Conservation (phyloP, 2,797 vertebrate species). For the Balearica regulorum region DNA sequence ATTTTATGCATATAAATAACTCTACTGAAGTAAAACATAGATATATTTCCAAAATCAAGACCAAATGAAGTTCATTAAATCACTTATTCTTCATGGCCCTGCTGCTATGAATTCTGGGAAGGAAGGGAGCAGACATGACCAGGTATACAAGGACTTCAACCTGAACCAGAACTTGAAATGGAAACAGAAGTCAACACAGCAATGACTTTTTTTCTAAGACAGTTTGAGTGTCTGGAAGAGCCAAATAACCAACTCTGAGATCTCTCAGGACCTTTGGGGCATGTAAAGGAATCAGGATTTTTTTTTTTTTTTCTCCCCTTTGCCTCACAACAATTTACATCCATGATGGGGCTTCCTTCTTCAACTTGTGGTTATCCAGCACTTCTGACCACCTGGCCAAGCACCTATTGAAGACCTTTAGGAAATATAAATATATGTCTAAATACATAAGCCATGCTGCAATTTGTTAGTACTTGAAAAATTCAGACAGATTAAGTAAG, state of each 20-base stretch:
- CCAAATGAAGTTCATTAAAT: neutral
- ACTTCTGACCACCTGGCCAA: neutral
- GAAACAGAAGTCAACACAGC: neutral
- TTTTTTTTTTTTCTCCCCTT: neutral
- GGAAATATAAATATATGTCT: neutral
- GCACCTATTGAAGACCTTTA: neutral
- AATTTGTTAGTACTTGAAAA: neutral
- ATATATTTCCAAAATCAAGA: neutral
- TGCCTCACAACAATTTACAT: neutral
- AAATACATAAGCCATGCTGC: neutral
- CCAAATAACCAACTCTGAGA: neutral
- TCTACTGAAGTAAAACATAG: neutral
- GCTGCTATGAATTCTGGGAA: neutral
- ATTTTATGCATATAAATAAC: neutral
- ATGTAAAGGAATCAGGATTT: neutral
- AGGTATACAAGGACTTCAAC: neutral
- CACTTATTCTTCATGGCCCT: neutral
- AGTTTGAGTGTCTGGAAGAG: neutral
- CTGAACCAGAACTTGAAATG: neutral
- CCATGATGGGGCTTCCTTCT: neutral
- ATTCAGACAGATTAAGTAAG: neutral
- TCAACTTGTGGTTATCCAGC: neutral
- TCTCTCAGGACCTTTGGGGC: neutral
- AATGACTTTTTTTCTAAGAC: neutral
- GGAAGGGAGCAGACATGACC: neutral